Evolutionary conservation across 2,888 invertebrate genomes (phyloP).

Genomic region (Ligdia adustata): DNA sequence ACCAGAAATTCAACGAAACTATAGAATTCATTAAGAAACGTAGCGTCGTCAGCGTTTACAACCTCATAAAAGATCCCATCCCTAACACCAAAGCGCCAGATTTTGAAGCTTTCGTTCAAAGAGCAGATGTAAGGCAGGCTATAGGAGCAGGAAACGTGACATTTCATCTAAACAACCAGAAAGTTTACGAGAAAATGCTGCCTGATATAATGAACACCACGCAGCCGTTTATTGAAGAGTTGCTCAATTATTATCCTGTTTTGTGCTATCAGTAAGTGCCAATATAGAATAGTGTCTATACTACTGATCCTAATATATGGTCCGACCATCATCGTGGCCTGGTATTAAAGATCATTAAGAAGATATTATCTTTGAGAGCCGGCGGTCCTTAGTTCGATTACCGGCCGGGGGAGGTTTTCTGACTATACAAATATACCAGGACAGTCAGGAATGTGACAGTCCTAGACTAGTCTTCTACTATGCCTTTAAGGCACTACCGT

Average conservation of each 20-base stretch:
- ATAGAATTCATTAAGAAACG: constrained; percentile 57
- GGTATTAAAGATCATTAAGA: too few relatives aligned
- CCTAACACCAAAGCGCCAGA: constrained; percentile 22
- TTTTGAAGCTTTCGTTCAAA: constrained; percentile 48
- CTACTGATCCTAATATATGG: too few relatives aligned
- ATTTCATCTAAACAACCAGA: constrained; percentile 55
- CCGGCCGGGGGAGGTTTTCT: too few relatives aligned
- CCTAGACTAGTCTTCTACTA: too few relatives aligned
- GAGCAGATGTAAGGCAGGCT: constrained; percentile 71
- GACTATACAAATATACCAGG: too few relatives aligned
- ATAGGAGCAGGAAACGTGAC: constrained; percentile 65
- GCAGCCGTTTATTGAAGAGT: constrained; percentile 83
- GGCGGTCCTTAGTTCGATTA: too few relatives aligned
- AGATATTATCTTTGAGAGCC: too few relatives aligned
- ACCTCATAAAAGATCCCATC: constrained; percentile 44
- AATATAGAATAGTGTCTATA: too few relatives aligned
- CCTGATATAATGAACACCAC: constrained; percentile 88
- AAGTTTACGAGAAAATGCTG: constrained; percentile 85
- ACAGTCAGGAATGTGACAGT: too few relatives aligned
- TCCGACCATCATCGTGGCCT: too few relatives aligned
- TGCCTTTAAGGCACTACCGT: too few relatives aligned
- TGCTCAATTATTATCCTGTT: constrained; percentile 85
- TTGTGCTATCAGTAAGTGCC: constrained; percentile 82
- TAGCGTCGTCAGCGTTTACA: constrained; percentile 52
- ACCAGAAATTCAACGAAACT: constrained; percentile 61